Evolutionary conservation across 2,113 vertebrate genomes (phyloP), one percentile per base, ranked within the genome.

Genomic region (Tylochromis polylepis): DNA sequence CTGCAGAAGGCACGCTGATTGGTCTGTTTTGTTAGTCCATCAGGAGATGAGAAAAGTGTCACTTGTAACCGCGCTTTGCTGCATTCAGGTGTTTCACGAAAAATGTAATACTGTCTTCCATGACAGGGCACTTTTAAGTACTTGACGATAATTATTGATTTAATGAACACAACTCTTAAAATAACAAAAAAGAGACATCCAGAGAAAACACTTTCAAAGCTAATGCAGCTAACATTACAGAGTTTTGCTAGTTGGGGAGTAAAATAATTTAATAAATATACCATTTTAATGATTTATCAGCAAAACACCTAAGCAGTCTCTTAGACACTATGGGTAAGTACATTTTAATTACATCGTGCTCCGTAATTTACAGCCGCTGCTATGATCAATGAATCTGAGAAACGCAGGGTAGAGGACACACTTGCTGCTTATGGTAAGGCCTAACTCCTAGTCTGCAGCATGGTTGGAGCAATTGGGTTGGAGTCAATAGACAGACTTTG

Each of bases 1-100:
- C 36, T 16, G 1, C 2, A 49, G 11, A 6, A 3, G 5, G 15
- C 5, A 51, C 29, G 9, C 8, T 85, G 77, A 67, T 70, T 94
- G 87, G 93, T 87, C 36, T 6, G 0, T 6, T 0, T 0, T 10
- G 3, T 11, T 24, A 1, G 81, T 89, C 92, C 58, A 70, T 87
- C 87, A 80, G 0, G 3, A 2, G 1, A 4, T 1, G 1, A 3
- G 3, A 11, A 22, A 11, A 2, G 24, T 41, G 53, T 77, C 16
- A 85, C 84, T 88, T 4, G 79, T 29, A 27, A 79, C 34, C 29
- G n/a, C 22, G 27, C 15, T 81, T 55, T 90, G 92, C 14, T 70
- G 85, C 90, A 10, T 95, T 93, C 86, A 89, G 0, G 34, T 16
- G 6, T 36, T 0, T 22, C 1, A 1, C 8, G 83, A 22, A n/a